These are phyloP conservation scores for Nerophis ophidion DNA, from an alignment of 2,113 vertebrate species.

Conservation along the genomic window DNA sequence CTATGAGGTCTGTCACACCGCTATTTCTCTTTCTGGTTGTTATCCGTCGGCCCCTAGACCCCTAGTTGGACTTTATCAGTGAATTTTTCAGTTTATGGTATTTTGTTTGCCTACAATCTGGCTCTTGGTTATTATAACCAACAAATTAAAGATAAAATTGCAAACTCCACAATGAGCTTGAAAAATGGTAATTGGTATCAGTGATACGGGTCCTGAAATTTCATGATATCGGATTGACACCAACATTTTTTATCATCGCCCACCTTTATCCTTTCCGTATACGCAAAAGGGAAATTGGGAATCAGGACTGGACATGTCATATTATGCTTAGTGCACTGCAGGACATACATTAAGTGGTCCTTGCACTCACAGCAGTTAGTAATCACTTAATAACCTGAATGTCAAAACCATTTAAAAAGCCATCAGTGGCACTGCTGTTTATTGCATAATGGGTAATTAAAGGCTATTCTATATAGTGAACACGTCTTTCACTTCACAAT, in stretches of 20 bases:
- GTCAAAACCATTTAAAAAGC: slow-evolving; percentile 12
- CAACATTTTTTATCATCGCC: neutral
- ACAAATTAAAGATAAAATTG: too few species aligned
- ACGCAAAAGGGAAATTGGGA: neutral
- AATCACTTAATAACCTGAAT: slow-evolving; percentile 7
- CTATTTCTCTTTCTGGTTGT: too few species aligned
- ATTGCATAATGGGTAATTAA: slow-evolving; percentile 3
- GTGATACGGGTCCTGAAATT: too few species aligned
- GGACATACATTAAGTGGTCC: slow-evolving; percentile 2
- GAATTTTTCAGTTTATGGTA: too few species aligned
- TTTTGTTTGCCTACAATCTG: too few species aligned
- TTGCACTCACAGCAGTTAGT: neutral
- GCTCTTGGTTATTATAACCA: too few species aligned
- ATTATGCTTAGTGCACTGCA: neutral
- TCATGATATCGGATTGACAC: neutral
- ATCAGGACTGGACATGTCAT: neutral
- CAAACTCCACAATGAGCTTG: too few species aligned
- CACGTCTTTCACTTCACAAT: neutral
- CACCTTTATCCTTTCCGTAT: neutral
- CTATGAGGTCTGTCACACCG: too few species aligned
- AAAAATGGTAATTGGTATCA: too few species aligned
- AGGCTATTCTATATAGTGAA: neutral
- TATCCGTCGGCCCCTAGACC: too few species aligned
- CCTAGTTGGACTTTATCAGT: too few species aligned
- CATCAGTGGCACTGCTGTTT: slow-evolving; percentile 1